Base-by-base conservation (phyloP, 2,888 invertebrate species). In the Nephrotoma guestfalica region DNA sequence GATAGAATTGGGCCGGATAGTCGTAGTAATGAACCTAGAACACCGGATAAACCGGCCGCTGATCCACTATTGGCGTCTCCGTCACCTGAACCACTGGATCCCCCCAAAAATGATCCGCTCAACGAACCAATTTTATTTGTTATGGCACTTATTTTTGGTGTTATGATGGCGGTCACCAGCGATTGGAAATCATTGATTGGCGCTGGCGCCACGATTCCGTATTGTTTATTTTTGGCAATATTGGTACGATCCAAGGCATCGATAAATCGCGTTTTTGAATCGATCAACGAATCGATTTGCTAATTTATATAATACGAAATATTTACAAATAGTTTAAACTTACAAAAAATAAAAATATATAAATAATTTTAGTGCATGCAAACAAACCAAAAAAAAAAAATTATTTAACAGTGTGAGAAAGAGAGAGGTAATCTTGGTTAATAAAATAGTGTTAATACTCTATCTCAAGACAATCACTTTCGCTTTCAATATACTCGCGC, bases 271-370 rank as follows among this genome's bases (percentile, higher is more conserved):
- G 96, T 96, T 92, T 96, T 96, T 86, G 96, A 94, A 89, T 96
- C 96, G 91, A 96, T 93, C 91, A 96, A 93, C 88, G 95, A 94
- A 92, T 96, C 96, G 92, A 96, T 93, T 95, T 96, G 96, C 96
- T 96, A 86, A 57, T 41, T 41, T 41, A 85, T 57, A 43, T 83
- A 84, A 84, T 41, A 84, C 84, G 84, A 71, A 71, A 71, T 71
- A 71, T 71, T 71, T 71, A 71, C 71, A 71, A 30, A 71, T 71
- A 30, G 30, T 71, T 84, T 41, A 13, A 41, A n/a, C 41, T 6
- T 41, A 83, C 13, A 41, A n/a, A 84, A 83, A 30, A 30, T n/a
- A 30, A 30, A 0, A 30, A 30, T 30, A 30, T 30, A 83, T 83
- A 40, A 84, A 84, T 84, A 41, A n/a, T 84, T 30, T 71, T 71